Percentiles rank a stretch among this genome's conserved stretches.
These are phyloP conservation scores for Oncopodura yosiiana DNA, from an alignment of 1,140 invertebrate genomes.

Conservation along the genomic window DNA sequence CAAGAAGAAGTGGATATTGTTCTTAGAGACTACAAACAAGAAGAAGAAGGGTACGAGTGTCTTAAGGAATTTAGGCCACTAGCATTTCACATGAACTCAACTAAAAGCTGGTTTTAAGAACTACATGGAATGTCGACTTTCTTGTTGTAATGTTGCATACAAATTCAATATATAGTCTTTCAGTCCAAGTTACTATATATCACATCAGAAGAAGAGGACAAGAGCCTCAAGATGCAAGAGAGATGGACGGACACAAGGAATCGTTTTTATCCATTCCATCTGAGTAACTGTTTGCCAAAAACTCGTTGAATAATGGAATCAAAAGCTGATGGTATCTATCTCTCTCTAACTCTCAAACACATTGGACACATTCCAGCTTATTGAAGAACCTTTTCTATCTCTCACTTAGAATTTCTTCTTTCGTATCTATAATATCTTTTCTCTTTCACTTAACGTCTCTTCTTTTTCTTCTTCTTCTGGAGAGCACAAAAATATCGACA, in stretches of 20 bases:
- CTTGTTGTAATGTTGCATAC: not conserved
- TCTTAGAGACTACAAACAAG: too few species aligned
- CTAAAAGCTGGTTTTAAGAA: not conserved
- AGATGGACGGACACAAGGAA: not conserved
- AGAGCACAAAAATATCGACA: too few species aligned
- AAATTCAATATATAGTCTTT: not conserved
- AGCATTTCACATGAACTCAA: not conserved
- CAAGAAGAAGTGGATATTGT: too few species aligned
- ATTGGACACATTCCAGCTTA: conserved; percentile 17
- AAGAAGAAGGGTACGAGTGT: too few species aligned
- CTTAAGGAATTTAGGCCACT: too few species aligned
- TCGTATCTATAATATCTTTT: too few species aligned
- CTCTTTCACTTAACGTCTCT: too few species aligned
- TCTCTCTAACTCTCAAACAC: too few species aligned
- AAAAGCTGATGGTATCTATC: conserved; percentile 17
- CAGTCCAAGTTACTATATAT: not conserved
- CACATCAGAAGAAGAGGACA: not conserved
- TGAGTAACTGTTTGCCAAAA: conserved; percentile 19
- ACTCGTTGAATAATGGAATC: conserved; percentile 18
- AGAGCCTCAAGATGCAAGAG: not conserved
- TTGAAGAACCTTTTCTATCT: too few species aligned
- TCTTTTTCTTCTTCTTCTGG: too few species aligned
- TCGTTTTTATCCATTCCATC: conserved; percentile 20
- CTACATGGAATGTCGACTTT: not conserved
- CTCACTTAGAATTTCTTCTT: too few species aligned